Evolutionary conservation across 1,140 invertebrate species (phyloP), one percentile per base, ranked within the genome.

Genomic region (Macrosteles quadrilineatus): DNA sequence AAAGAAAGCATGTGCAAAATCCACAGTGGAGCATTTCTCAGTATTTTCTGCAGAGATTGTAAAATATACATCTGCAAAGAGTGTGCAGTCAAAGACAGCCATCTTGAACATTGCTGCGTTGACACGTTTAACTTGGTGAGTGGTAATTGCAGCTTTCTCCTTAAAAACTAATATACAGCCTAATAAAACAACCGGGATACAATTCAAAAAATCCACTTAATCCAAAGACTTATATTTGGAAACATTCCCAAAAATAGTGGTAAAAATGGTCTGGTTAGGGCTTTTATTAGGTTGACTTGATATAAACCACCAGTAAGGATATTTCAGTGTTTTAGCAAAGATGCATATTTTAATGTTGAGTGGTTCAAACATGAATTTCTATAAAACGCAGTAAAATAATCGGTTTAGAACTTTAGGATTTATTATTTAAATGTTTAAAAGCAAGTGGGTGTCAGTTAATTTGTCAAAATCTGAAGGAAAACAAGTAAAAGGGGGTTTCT

Each of bases 21-120:
- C 21, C 47, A 50, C 21, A 23, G 6, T 9, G 47, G 47, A 3
- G 4, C 6, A 50, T 23, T 50, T 65, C 29, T 27, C 31, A 2
- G 31, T 2, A 43, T 65, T 40, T 64, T 32, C 14, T 30, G 32
- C 55, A 71, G 59, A 53, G 40, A 63, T 36, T 43, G 21, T 64
- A 25, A 55, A 32, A 70, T 55, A 19, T 29, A 62, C 17, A 23
- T 45, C 21, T 50, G 47, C 47, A 50, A 50, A 50, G 47, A 50
- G n/a, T 50, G 47, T 50, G n/a, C n/a, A 23, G 6, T 50, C n/a
- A 19, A 19, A 6, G 17, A 50, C 4, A 36, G 14, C 32, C 47
- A 50, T 19, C n/a, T 50, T 4, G 21, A 6, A 23, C 21, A 23
- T 50, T 19, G 17, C 6, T 50, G 47, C 47, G 6, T n/a, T 6